Conservation (phyloP, 2,797 vertebrate genomes). For the Sebastiscus tertius region DNA sequence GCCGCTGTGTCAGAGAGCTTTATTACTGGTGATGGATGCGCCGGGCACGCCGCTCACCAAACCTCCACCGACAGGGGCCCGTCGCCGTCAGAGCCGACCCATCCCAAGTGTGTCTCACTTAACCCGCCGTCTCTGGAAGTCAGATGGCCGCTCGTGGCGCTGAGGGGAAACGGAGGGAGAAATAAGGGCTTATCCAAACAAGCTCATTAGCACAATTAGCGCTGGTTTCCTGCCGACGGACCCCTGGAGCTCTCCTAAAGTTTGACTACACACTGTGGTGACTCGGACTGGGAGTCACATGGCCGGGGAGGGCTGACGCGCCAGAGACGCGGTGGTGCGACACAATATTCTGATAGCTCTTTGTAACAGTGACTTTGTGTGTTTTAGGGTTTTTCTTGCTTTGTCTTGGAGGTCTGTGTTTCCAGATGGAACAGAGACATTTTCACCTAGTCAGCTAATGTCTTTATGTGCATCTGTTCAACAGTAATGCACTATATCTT, state of each 20-base stretch:
- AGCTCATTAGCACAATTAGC: slow-evolving; percentile 82
- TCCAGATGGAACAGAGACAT: not conserved
- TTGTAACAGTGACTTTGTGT: not conserved
- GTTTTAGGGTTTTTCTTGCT: not conserved
- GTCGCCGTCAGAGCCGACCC: slow-evolving; percentile 24
- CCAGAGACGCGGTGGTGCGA: not conserved
- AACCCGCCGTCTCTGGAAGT: slow-evolving; percentile 59
- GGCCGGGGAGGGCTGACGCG: not conserved
- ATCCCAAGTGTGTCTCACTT: slow-evolving; percentile 60
- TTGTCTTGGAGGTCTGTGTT: not conserved
- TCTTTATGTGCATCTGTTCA: not conserved
- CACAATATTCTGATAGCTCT: not conserved
- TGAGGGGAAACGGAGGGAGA: slow-evolving; percentile 37
- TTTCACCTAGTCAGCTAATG: not conserved
- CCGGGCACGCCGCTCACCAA: slow-evolving; percentile 23
- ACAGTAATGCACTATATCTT: not conserved
- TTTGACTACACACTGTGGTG: slow-evolving; percentile 62
- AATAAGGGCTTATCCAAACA: slow-evolving; percentile 75
- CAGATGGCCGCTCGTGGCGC: slow-evolving; percentile 48
- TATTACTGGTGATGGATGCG: slow-evolving; percentile 69
- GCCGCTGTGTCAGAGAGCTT: slow-evolving; percentile 69
- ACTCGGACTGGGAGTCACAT: slow-evolving; percentile 46
- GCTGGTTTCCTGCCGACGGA: slow-evolving; percentile 66
- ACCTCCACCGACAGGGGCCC: slow-evolving; percentile 34
- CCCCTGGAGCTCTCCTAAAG: slow-evolving; percentile 66